Base-by-base conservation (phyloP, 2,113 vertebrate genomes). In the Corynorhinus townsendii region DNA sequence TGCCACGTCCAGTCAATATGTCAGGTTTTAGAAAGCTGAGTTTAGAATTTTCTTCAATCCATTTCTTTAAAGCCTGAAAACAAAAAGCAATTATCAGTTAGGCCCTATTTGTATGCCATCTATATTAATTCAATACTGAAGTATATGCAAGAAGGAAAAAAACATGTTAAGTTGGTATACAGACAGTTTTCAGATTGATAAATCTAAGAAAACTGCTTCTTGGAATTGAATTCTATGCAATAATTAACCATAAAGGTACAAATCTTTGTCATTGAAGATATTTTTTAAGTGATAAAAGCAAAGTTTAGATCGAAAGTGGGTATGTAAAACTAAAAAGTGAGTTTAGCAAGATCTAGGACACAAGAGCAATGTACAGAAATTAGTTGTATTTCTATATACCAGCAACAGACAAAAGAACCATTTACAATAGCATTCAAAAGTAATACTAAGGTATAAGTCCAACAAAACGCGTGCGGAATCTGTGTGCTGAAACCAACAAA, bases 21-120 rank as follows among this genome's bases (percentile, higher is more conserved):
- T 91, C 96, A 62, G 98, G 97, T 7, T 98, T 99, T 77, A 99
- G 89, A 95, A 98, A 96, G 38, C 86, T 97, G 66, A 99, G 97
- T 4, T 95, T 68, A 86, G 98, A 96, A 35, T 98, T 98, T 96
- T 98, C 97, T 88, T 99, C 97, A 43, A 99, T 96, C 98, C 98
- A 99, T 59, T 98, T 99, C 96, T 99, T 99, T 96, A 99, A 95
- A 92, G 98, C 98, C 99, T 99, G 62, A 43, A 97, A 95, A 86
- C 83, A 16, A 97, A 97, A 96, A 97, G 26, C 24, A 97, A 89
- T 49, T 22, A 89, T 26, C 62, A 59, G 2, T 38, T 90, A 40
- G 72, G 62, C 12, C 80, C 35, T 71, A 40, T 40, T n/a, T 91
- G 33, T 90, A 93, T 89, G 54, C 10, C 2, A n/a, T 56, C 4